Conservation (phyloP, 2,888 invertebrate species). For the Agrotis puta region DNA sequence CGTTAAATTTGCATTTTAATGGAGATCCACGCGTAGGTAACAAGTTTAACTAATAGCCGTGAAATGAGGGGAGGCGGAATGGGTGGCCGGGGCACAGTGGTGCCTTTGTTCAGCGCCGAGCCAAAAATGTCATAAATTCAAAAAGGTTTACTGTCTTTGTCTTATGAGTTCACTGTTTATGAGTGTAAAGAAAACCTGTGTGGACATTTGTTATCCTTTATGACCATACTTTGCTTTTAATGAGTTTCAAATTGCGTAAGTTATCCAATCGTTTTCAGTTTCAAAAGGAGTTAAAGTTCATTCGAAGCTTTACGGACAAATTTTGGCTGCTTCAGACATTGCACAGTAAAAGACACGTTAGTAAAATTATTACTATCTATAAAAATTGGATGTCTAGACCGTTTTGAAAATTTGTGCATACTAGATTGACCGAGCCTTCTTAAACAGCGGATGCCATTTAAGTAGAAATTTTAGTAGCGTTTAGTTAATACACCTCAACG, state of each 20-base stretch:
- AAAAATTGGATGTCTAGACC: no score
- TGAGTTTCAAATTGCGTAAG: conserved; percentile 4
- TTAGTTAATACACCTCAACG: no score
- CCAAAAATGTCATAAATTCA: conserved; percentile 66
- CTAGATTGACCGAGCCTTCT: no score
- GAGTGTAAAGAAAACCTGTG: conserved; percentile 43
- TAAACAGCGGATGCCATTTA: no score
- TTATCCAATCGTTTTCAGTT: background rate
- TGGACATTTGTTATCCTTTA: conserved; percentile 33
- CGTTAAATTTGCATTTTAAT: conserved; percentile 90
- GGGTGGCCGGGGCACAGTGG: conserved; percentile 62
- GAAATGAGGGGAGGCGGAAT: conserved; percentile 83
- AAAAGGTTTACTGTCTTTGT: conserved; percentile 60
- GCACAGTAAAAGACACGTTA: background rate
- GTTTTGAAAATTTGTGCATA: no score
- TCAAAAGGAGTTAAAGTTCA: background rate
- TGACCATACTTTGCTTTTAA: conserved; percentile 25
- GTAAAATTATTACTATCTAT: background rate
- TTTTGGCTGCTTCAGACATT: no score
- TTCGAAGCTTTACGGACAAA: no score
- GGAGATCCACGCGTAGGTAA: conserved; percentile 88
- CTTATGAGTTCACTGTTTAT: conserved; percentile 62
- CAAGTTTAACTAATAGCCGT: conserved; percentile 89
- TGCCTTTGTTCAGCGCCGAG: conserved; percentile 61
- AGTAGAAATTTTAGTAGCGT: no score